Percentiles rank a stretch among this genome's conserved stretches.
These are phyloP conservation scores for Pinna nobilis DNA, from an alignment of 1,140 invertebrate species.

Conservation along the genomic window DNA sequence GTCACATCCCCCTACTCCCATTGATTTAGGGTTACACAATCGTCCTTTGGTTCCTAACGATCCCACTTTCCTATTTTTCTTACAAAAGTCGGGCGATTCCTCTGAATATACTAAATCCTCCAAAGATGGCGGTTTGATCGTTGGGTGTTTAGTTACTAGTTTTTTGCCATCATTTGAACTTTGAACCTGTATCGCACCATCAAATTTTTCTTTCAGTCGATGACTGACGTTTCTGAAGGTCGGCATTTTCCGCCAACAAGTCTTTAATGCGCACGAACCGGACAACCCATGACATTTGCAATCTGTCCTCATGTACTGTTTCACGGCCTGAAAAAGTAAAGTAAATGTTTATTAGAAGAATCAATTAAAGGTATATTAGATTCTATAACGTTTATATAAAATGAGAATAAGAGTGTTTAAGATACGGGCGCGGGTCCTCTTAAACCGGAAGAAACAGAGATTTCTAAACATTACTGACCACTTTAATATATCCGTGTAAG, in stretches of 20 bases:
- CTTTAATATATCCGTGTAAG: too few relatives aligned
- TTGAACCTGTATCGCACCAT: slow-evolving; percentile 85
- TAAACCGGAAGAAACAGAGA: background rate
- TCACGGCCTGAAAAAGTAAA: slow-evolving; percentile 60
- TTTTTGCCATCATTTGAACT: slow-evolving; percentile 65
- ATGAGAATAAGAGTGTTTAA: background rate
- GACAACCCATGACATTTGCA: slow-evolving; percentile 98
- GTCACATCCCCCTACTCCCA: slow-evolving; percentile 74
- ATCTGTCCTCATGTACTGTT: slow-evolving; percentile 62
- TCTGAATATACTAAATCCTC: slow-evolving; percentile 93
- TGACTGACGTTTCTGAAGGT: slow-evolving; percentile 89
- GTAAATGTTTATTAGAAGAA: background rate
- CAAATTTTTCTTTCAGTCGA: slow-evolving; percentile 86
- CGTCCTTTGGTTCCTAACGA: slow-evolving; percentile 67
- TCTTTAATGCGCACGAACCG: slow-evolving; percentile 94
- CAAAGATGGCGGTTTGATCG: slow-evolving; percentile 84
- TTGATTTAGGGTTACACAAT: slow-evolving; percentile 72
- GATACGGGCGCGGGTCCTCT: background rate
- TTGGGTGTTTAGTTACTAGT: slow-evolving; percentile 56
- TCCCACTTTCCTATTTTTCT: slow-evolving; percentile 58
- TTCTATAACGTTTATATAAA: background rate
- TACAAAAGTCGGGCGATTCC: slow-evolving; percentile 93
- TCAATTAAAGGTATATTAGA: background rate
- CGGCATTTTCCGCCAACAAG: slow-evolving; percentile 94
- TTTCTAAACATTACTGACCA: background rate